These are phyloP conservation scores for Chaitophorus viminalis DNA, from an alignment of 2,888 invertebrate species.

Conservation along the genomic window DNA sequence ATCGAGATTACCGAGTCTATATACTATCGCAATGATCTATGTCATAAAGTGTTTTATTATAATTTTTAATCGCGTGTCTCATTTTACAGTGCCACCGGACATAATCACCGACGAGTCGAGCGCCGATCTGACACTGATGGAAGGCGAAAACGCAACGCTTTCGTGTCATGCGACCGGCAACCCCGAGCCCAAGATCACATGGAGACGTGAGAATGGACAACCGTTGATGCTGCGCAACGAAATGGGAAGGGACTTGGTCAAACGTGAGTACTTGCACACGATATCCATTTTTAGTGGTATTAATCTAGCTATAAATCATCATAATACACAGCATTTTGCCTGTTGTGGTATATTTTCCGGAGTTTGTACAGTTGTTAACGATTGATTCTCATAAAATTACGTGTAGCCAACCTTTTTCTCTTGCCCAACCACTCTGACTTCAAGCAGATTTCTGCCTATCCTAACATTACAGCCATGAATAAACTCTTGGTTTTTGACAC, in stretches of 20 bases:
- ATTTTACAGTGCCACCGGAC: slow-evolving; percentile 79
- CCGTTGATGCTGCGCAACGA: slow-evolving; percentile 71
- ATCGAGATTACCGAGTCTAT: too few species aligned
- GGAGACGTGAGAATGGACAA: slow-evolving; percentile 74
- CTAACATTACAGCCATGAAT: too few species aligned
- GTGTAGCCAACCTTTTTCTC: too few species aligned
- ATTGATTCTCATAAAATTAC: too few species aligned
- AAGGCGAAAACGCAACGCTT: slow-evolving; percentile 79
- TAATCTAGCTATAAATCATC: background rate
- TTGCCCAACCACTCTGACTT: too few species aligned
- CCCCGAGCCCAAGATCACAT: slow-evolving; percentile 75
- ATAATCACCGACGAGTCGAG: slow-evolving; percentile 82
- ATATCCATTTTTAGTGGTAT: background rate
- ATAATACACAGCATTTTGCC: too few species aligned
- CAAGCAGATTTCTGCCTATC: too few species aligned
- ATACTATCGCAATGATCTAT: background rate
- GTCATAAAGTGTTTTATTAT: background rate
- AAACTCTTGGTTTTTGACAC: too few species aligned
- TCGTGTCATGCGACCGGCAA: slow-evolving; percentile 80
- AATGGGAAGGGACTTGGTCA: slow-evolving; percentile 68
- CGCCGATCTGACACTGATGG: slow-evolving; percentile 78
- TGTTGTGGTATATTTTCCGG: too few species aligned
- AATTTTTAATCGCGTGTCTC: background rate
- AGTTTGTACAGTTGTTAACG: too few species aligned
- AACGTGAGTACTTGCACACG: slow-evolving; percentile 67